These are phyloP conservation scores for Rhinoderma darwinii DNA, from an alignment of 2,113 vertebrate species.

Conservation along the genomic window DNA sequence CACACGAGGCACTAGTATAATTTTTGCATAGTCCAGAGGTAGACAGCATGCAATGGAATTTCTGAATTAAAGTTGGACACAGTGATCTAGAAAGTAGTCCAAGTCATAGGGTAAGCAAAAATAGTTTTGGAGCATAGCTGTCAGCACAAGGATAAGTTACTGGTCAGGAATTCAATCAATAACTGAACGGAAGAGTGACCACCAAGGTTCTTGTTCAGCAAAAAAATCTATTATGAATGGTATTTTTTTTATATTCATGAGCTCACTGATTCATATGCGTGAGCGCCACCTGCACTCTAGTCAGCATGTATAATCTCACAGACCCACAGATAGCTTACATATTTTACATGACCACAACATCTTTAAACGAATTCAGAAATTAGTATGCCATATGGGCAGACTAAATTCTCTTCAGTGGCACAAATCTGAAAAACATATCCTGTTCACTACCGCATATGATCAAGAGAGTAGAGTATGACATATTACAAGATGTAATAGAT, in stretches of 20 bases:
- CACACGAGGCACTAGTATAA: too few relatives aligned
- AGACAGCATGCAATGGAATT: too few relatives aligned
- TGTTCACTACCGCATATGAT: not conserved
- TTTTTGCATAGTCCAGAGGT: too few relatives aligned
- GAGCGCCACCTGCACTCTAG: not conserved
- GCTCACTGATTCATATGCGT: too few relatives aligned
- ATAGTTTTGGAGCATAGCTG: not conserved
- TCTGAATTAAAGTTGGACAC: too few relatives aligned
- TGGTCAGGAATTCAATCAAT: not conserved
- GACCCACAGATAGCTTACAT: not conserved
- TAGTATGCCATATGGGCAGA: not conserved
- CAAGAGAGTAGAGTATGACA: not conserved
- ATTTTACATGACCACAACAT: not conserved
- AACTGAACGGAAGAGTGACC: not conserved
- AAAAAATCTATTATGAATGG: not conserved
- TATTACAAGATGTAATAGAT: conserved; percentile 7
- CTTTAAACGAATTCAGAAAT: not conserved
- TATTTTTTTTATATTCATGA: not conserved
- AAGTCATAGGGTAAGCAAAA: too few relatives aligned
- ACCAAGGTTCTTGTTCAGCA: not conserved
- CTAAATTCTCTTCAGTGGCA: not conserved
- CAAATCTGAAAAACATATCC: not conserved
- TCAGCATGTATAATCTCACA: not conserved
- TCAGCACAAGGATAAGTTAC: not conserved
- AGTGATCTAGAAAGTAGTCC: too few relatives aligned